Conservation (phyloP, 2,113 vertebrate genomes). For the Alethe castanea region DNA sequence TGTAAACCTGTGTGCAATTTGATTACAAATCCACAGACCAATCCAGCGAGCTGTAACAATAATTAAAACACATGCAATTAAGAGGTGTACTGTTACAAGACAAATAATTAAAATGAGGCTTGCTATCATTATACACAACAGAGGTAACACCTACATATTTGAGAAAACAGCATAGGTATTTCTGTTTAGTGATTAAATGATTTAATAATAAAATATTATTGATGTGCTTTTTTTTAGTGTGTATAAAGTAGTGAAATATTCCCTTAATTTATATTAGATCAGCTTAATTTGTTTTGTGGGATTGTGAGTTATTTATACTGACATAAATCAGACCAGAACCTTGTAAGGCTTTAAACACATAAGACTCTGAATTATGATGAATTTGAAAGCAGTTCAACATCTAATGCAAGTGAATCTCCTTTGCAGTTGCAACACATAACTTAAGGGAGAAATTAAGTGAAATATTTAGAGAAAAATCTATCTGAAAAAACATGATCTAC, state of each 20-base stretch:
- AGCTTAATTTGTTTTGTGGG: not conserved
- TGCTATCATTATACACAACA: not conserved
- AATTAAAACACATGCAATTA: not conserved
- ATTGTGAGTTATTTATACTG: not conserved
- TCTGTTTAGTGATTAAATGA: not conserved
- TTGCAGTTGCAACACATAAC: not conserved
- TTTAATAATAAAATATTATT: not conserved
- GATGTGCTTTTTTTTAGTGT: not conserved
- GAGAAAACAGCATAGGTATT: not conserved
- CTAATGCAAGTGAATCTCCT: not conserved
- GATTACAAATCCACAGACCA: constrained; percentile 94
- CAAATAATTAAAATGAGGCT: not conserved
- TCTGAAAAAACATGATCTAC: not conserved
- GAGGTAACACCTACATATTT: not conserved
- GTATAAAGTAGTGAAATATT: not conserved
- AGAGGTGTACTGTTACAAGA: not conserved
- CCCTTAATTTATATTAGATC: not conserved
- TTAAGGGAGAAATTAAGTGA: not conserved
- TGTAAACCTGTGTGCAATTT: constrained; percentile 87
- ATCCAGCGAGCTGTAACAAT: constrained; percentile 82
- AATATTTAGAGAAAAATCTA: not conserved
- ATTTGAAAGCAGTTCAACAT: not conserved
- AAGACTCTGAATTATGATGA: not conserved
- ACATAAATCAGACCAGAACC: not conserved
- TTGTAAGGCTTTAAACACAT: not conserved